Percentiles rank a stretch among this genome's conserved stretches.
These are phyloP conservation scores for Apocrypta bakeri DNA, from an alignment of 1,140 invertebrate genomes.

Conservation along the genomic window DNA sequence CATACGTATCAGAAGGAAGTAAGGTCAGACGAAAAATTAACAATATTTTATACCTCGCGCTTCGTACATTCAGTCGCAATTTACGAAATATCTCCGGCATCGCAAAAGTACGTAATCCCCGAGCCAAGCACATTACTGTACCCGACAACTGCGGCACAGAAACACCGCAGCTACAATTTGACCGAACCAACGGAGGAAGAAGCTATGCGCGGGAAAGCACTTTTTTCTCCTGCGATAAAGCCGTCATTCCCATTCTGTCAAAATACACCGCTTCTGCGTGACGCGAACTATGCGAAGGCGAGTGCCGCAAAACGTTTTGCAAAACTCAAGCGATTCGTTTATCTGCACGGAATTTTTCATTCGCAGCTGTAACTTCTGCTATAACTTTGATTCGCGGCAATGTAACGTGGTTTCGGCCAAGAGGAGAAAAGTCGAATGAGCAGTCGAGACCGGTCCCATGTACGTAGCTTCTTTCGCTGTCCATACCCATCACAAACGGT, in stretches of 20 bases:
- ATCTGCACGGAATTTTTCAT: neutral
- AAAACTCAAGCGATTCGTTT: neutral
- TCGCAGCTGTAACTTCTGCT: too few relatives aligned
- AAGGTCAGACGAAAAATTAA: conserved; percentile 30
- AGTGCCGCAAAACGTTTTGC: too few relatives aligned
- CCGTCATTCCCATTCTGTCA: conserved; percentile 61
- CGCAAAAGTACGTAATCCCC: neutral
- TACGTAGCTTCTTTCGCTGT: neutral
- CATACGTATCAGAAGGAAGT: neutral
- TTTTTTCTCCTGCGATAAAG: conserved; percentile 53
- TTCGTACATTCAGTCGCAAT: too few relatives aligned
- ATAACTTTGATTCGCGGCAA: too few relatives aligned
- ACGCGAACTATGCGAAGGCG: too few relatives aligned
- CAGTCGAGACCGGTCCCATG: too few relatives aligned
- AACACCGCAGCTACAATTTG: neutral
- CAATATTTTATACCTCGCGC: neutral
- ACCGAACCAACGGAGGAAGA: neutral
- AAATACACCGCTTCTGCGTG: conserved; percentile 37
- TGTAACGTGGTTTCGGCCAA: too few relatives aligned
- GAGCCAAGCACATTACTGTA: neutral
- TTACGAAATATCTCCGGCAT: neutral
- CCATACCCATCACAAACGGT: neutral
- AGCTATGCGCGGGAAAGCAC: neutral
- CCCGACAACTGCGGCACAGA: neutral
- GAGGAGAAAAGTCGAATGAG: too few relatives aligned